phyloP scores from a whole-genome alignment of 2,888 invertebrate genomes.

The Drosophila acutilabella region DNA sequence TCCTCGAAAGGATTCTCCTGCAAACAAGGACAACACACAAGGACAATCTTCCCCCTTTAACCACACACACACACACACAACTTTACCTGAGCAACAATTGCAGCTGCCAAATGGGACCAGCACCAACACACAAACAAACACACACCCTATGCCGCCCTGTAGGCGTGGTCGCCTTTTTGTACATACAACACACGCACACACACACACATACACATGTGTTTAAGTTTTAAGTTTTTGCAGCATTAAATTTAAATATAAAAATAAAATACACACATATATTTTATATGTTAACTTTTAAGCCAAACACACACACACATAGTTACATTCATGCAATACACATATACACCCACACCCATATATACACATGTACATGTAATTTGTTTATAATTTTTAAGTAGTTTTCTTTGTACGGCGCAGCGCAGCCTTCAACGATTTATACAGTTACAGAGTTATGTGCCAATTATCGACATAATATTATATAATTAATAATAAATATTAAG shows the following conservation, averaged over 20 bases:
- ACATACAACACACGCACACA: constrained; percentile 54
- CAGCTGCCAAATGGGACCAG: constrained; percentile 57
- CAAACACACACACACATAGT: constrained; percentile 18
- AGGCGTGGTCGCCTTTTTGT: constrained; percentile 38
- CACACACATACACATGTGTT: constrained; percentile 17
- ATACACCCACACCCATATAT: constrained; percentile 28
- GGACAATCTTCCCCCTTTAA: constrained; percentile 15
- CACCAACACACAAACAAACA: constrained; percentile 19
- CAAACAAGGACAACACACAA: not conserved
- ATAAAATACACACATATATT: constrained; percentile 30
- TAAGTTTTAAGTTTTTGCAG: constrained; percentile 28
- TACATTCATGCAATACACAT: constrained; percentile 36
- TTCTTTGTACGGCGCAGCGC: constrained; percentile 72
- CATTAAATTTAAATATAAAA: constrained; percentile 19
- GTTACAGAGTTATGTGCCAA: constrained; percentile 73
- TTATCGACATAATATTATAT: constrained; percentile 65
- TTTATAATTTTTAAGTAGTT: constrained; percentile 65
- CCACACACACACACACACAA: constrained; percentile 20
- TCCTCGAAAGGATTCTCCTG: constrained; percentile 4
- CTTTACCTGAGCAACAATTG: constrained; percentile 61
- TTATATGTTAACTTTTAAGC: constrained; percentile 45
- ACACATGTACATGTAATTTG: constrained; percentile 30
- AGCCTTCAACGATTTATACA: constrained; percentile 63
- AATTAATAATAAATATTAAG: constrained; percentile 39
- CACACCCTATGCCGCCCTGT: constrained; percentile 13